Base-by-base conservation (phyloP, 2,888 invertebrate species). In the Vannuccia rotundouncinata region DNA sequence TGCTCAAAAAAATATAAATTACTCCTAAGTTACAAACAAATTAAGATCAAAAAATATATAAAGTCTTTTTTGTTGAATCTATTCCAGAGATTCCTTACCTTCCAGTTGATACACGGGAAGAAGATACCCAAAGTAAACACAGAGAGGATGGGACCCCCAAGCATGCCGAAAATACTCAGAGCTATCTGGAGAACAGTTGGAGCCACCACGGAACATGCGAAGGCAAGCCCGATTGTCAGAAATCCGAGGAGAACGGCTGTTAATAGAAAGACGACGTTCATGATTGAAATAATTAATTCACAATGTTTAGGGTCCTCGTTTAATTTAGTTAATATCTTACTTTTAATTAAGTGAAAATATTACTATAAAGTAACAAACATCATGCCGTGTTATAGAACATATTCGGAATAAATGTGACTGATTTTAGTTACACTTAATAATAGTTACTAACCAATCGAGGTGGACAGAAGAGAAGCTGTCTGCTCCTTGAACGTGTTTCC, bases 131-230 rank as follows among this genome's bases (percentile, higher is more conserved):
- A 29, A n/a, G 82, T 60, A 82, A 82, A n/a, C 83, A 83, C 79
- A 84, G 84, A 22, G 83, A 79, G 1, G 84, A 84, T 5, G 83
- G 86, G 86, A 5, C 86, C 86, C 0, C 86, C 86, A 1, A 85
- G 84, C 84, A 86, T 85, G 0, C 86, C 86, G 81, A 86, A 85
- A 17, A 85, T 83, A 80, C 85, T 85, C 29, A 86, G 82, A 1
- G 85, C 84, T 0, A 85, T 84, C 84, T 84, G 83, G 13, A 84
- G 82, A 31, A 85, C 83, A 29, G 78, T 78, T 10, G 76, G 73
- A 1, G 82, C 75, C 17, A 83, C 73, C 22, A 77, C 25, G 1
- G 80, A 78, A 25, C 80, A 80, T 29, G 74, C 31, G 45, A 82
- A 83, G 0, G 82, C 83, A 10, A 83, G 31, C n/a, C 77, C 81